Conservation (phyloP, 2,797 vertebrate species). For the Otolemur crassicaudatus region DNA sequence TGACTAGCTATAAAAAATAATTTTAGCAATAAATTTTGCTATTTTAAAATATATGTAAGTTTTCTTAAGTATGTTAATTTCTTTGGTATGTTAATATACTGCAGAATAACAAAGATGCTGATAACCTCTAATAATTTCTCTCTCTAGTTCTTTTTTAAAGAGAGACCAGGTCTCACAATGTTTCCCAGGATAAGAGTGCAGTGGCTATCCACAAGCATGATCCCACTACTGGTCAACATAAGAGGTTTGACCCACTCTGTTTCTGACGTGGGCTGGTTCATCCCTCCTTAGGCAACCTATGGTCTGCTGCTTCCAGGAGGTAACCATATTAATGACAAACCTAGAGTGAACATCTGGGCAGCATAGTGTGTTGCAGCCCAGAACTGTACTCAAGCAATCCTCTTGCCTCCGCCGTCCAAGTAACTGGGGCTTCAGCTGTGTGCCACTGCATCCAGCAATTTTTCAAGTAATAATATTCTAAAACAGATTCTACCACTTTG, state of each 20-base stretch:
- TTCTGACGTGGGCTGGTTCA: neutral
- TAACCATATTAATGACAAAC: neutral
- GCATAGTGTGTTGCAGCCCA: neutral
- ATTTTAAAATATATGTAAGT: slow-evolving; percentile 31
- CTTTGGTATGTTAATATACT: neutral
- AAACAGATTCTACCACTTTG: neutral
- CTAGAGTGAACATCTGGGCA: neutral
- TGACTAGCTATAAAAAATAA: slow-evolving; percentile 39
- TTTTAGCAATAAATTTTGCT: slow-evolving; percentile 37
- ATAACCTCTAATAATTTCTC: slow-evolving; percentile 13
- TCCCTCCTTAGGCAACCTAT: neutral
- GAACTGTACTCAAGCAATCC: neutral
- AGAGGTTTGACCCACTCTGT: neutral
- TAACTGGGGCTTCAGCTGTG: neutral
- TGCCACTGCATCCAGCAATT: neutral
- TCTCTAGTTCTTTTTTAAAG: neutral
- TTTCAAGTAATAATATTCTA: slow-evolving; percentile 19
- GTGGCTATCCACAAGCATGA: neutral
- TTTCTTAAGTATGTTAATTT: slow-evolving; percentile 8
- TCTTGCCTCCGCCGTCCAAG: neutral
- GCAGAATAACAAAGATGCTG: neutral
- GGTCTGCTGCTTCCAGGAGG: neutral
- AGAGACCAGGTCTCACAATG: neutral
- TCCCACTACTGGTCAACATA: neutral
- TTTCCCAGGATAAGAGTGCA: neutral